Evolutionary conservation across 2,888 invertebrate species (phyloP), one percentile per base, ranked within the genome.

Genomic region (Coelinius sp.): DNA sequence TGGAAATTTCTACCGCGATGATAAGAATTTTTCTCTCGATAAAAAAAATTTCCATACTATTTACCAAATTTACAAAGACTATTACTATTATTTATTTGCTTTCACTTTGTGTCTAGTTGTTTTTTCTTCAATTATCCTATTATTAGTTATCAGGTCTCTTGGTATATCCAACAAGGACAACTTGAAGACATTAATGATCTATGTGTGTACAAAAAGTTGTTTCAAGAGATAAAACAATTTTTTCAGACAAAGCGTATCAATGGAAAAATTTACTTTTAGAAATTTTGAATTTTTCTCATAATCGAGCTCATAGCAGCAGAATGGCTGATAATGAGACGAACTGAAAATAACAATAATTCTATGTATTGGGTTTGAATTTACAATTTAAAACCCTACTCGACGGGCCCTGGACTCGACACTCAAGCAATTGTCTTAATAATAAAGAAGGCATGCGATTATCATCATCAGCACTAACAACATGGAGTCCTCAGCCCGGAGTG

Each of bases 401-500:
- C 81, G 80, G 84, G 83, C 83, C 79, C 81, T 73, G 76, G 82
- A 84, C 82, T 74, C 75, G 69, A 67, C 73, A 73, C 70, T 53
- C 69, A 68, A 59, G 68, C 73, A 65, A 73, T 46, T 71, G 59
- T 67, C 68, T 56, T 49, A 68, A 56, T 25, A 73, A 67, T 41
- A 67, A 69, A 70, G 35, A 65, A 65, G 68, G 49, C 70, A 62
- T 69, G 64, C 64, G 68, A 35, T 65, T 64, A 75, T 68, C 52
- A 68, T 72, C 46, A 52, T 31, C 64, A 20, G 46, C 63, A n/a
- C n/a, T n/a, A 31, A 74, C 68, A 14, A 56, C 63, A 24, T 74
- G 68, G 76, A 76, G 80, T 83, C 82, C 82, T 87, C 83, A 87
- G 84, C 87, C 87, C 82, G 87, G 87, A 82, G 86, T 87, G 80